Evolutionary conservation across 2,888 invertebrate genomes (phyloP).

Genomic region (Aphodius sticticus): DNA sequence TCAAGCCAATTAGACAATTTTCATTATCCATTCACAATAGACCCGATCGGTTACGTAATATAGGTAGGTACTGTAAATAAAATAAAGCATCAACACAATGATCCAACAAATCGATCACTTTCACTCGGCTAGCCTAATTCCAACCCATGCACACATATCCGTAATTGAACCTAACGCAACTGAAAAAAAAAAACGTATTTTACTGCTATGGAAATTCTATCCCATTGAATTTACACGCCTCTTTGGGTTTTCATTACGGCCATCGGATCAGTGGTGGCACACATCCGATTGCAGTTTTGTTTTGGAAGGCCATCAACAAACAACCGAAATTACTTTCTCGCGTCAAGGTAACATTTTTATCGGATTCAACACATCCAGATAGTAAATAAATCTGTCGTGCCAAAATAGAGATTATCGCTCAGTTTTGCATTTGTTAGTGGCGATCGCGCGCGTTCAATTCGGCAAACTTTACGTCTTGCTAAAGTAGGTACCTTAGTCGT

Average conservation of each 20-base stretch:
- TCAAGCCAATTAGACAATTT: not conserved
- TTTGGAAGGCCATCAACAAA: not conserved
- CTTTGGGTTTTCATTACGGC: not conserved
- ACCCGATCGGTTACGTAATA: not conserved
- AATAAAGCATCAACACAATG: not conserved
- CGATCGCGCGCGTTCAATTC: not conserved
- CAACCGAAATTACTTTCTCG: not conserved
- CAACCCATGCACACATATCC: not conserved
- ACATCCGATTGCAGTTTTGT: constrained; percentile 4
- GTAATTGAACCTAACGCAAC: not conserved
- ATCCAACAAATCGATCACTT: constrained; percentile 4
- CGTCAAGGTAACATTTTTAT: not conserved
- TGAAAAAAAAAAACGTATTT: not conserved
- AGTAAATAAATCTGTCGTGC: not conserved
- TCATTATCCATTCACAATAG: not conserved
- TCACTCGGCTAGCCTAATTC: not conserved
- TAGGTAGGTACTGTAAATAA: not conserved
- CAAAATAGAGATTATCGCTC: not conserved
- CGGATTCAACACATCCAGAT: not conserved
- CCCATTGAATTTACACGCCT: not conserved
- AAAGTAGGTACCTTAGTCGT: not conserved
- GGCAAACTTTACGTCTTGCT: not conserved
- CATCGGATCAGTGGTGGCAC: not conserved
- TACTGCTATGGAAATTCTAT: not conserved
- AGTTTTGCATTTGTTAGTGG: not conserved